Evolutionary conservation across 2,888 invertebrate genomes (phyloP).

Genomic region (Nomada hirtipes): DNA sequence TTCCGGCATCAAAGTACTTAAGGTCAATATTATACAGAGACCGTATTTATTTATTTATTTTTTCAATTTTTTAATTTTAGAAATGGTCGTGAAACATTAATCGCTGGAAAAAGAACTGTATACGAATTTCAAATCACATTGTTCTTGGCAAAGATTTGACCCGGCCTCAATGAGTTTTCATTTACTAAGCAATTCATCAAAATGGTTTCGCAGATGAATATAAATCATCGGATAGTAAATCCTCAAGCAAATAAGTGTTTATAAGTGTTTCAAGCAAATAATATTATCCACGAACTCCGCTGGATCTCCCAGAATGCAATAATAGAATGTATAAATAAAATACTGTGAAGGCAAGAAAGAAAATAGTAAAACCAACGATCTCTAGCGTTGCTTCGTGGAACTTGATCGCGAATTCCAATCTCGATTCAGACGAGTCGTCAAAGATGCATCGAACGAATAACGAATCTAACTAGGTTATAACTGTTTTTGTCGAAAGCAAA

Average conservation of each 20-base stretch:
- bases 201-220: background rate
- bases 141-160: background rate
- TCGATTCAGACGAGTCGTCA: constrained; percentile 41
- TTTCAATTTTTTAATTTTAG: background rate
- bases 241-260: constrained; percentile 18
- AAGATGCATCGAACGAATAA: background rate
- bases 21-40: no score
- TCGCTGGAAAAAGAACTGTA: background rate
- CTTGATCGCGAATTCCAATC: constrained; percentile 28
- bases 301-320: constrained; percentile 8
- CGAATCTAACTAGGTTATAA: constrained; percentile 21
- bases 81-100: no score
- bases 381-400: background rate
- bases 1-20: background rate
- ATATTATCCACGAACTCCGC: constrained; percentile 22
- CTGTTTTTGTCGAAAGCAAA: constrained; percentile 43
- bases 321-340: background rate
- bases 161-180: background rate
- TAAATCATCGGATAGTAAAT: constrained; percentile 14
- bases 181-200: background rate
- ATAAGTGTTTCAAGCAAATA: constrained; percentile 1
- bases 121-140: background rate
- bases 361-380: background rate
- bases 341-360: background rate
- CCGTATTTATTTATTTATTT: background rate